Base-by-base conservation (phyloP, 1,140 invertebrate genomes). In the Mycetomoellerius zeteki region DNA sequence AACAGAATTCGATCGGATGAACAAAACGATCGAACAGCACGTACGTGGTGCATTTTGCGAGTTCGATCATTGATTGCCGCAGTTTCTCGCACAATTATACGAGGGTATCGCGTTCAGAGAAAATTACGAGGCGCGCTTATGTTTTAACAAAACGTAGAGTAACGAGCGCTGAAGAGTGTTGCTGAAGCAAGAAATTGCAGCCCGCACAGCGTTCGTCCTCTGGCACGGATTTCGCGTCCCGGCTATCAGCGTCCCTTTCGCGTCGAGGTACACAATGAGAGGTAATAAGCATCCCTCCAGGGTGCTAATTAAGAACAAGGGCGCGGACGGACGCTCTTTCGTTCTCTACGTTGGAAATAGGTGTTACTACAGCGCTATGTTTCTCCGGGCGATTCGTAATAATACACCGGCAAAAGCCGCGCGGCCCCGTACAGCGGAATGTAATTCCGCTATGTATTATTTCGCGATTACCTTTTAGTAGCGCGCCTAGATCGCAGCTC, bases 391-490 rank as follows among this genome's bases (percentile, higher is more conserved):
- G 54, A 75, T 84, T 60, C 54, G 69, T 84, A 84, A 84, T 84
- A 73, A 84, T 82, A 84, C 27, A 60, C 37, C 64, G 77, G 67
- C 69, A 52, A 84, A 72, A 72, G 67, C 33, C 19, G 56, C n/a
- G 16, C 69, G 80, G 54, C 30, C 19, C 21, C 6, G 54, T 19
- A n/a, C 60, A 69, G 50, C 30, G 65, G 69, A 84, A 84, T 73
- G 54, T 84, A 84, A 84, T 84, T 84, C 43, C 69, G 69, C 69
- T 84, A 84, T 84, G 54, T 84, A 84, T 84, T 84, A 84, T 73
- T 73, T 73, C 54, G 80, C 80, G 54, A 84, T 84, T 84, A 84
- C 62, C 80, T 75, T 84, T 75, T 84, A 84, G 43, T 73, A 54
- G 67, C 80, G 80, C 67, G 65, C 64, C 27, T 67, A 67, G 62